A percentile compares a stretch with the other conserved stretches of the same genome.
These are phyloP conservation scores for Pitta sordida DNA, from an alignment of 2,113 vertebrate genomes.

Conservation along the genomic window DNA sequence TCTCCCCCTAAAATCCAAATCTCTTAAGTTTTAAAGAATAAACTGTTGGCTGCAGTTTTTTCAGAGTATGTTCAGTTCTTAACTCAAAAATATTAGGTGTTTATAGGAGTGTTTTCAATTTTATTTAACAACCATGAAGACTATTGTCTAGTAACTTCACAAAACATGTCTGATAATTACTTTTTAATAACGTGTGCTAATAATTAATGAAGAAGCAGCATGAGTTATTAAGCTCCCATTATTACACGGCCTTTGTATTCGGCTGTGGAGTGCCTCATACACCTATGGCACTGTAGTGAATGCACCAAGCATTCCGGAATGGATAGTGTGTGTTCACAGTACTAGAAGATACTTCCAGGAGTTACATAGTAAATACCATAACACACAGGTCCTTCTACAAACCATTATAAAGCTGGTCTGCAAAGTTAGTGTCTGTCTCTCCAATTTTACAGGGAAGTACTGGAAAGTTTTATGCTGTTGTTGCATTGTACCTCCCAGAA, in stretches of 20 bases:
- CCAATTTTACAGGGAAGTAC: background rate
- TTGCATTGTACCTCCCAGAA: background rate
- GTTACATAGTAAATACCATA: background rate
- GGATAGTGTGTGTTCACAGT: background rate
- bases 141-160: background rate
- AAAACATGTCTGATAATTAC: background rate
- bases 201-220: background rate
- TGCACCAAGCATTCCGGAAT: background rate
- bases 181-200: background rate
- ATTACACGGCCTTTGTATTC: background rate
- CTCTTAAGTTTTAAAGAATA: background rate
- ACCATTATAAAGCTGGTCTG: background rate
- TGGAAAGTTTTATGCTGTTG: background rate
- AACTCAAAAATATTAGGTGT: background rate
- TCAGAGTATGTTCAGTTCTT: background rate
- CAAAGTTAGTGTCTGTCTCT: background rate
- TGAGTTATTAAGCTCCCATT: background rate
- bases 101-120: background rate
- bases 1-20: background rate
- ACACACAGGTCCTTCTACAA: background rate
- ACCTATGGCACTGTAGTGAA: background rate
- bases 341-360: background rate
- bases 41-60: background rate
- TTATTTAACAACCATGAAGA: background rate
- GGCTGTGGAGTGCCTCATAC: background rate